Evolutionary conservation across 2,888 invertebrate genomes (phyloP).

Genomic region (Oligia latruncula): DNA sequence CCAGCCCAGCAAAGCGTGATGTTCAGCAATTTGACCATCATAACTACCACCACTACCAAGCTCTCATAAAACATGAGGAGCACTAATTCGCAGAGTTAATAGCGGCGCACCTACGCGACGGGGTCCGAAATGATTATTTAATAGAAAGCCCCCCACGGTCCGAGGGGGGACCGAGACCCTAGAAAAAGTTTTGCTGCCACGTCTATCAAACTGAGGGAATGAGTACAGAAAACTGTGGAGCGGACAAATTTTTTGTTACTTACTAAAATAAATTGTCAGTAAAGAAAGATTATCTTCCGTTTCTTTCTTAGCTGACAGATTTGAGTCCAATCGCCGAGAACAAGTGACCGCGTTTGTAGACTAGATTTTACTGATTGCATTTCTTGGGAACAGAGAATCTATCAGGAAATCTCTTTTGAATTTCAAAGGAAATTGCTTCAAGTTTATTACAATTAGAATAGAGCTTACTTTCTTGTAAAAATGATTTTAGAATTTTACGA

Average conservation of each 20-base stretch:
- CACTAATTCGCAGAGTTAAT: slow-evolving; percentile 81
- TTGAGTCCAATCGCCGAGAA: background rate
- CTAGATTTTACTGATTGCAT: slow-evolving; percentile 7
- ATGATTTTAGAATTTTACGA: background rate
- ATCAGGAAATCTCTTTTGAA: background rate
- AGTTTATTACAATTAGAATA: background rate
- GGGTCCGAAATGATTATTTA: slow-evolving; percentile 86
- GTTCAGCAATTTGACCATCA: slow-evolving; percentile 40
- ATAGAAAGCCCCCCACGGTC: slow-evolving; percentile 80
- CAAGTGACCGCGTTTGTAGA: background rate
- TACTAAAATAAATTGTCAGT: background rate
- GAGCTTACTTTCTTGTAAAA: background rate
- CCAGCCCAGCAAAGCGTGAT: slow-evolving; percentile 39
- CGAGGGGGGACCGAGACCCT: slow-evolving; percentile 82
- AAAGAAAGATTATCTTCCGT: background rate
- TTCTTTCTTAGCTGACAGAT: background rate
- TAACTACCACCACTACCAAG: slow-evolving; percentile 61
- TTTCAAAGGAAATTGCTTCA: background rate
- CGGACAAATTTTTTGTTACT: slow-evolving; percentile 28
- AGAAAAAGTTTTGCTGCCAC: slow-evolving; percentile 85
- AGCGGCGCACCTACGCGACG: slow-evolving; percentile 80
- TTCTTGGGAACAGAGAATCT: background rate
- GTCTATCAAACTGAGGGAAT: slow-evolving; percentile 83
- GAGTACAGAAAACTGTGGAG: slow-evolving; percentile 74
- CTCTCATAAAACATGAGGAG: slow-evolving; percentile 67